phyloP scores from a whole-genome alignment of 2,797 vertebrate species.

The Gymnodraco acuticeps region DNA sequence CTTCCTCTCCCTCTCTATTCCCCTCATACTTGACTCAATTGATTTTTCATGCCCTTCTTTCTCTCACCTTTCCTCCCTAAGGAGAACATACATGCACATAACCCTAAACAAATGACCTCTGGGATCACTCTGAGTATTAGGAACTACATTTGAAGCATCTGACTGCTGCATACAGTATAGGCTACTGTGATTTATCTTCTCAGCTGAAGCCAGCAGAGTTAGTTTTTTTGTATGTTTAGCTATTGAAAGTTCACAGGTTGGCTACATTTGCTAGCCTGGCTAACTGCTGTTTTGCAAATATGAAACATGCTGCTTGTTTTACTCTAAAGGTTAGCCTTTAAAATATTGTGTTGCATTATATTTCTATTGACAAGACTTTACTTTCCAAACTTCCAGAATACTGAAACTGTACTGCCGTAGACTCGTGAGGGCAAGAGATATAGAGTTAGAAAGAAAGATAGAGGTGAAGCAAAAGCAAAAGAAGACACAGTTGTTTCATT shows the following conservation, averaged over 20 bases:
- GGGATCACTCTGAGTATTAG: constrained; percentile 43
- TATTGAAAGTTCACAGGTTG: constrained; percentile 23
- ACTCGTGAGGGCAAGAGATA: neutral
- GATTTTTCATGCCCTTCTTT: constrained; percentile 56
- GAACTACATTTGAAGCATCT: constrained; percentile 23
- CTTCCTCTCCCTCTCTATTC: constrained; percentile 21
- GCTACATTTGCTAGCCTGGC: constrained; percentile 23
- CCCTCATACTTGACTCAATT: constrained; percentile 49
- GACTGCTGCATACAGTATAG: constrained; percentile 13
- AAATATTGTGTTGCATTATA: neutral
- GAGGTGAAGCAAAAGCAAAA: constrained; percentile 47
- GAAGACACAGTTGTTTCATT: constrained; percentile 68
- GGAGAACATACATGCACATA: constrained; percentile 7
- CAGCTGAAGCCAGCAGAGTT: constrained; percentile 26
- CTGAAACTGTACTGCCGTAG: neutral
- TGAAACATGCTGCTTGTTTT: neutral
- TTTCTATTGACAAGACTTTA: constrained; percentile 2
- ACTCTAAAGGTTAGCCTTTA: constrained; percentile 1
- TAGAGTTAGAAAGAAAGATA: constrained; percentile 15
- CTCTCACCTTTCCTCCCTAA: constrained; percentile 33
- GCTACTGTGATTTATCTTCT: constrained; percentile 24
- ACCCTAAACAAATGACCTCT: constrained; percentile 35
- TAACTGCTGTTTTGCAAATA: constrained; percentile 3
- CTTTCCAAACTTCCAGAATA: neutral
- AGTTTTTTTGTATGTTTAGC: constrained; percentile 28